Conservation (phyloP, 2,797 vertebrate genomes). For the Xenops minutus region DNA sequence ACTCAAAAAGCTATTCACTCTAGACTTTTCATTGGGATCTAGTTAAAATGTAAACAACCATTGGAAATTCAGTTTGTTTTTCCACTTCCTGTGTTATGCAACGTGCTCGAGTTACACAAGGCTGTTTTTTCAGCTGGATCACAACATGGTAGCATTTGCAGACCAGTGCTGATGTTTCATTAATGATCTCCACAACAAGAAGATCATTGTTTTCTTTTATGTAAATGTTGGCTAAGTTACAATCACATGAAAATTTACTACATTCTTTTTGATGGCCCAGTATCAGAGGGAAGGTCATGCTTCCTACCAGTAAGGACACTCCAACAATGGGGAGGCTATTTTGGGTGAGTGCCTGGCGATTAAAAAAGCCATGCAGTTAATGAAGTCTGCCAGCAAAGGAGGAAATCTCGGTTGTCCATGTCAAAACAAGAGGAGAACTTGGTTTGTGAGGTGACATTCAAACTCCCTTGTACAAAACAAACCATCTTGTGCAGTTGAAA, state of each 20-base stretch:
- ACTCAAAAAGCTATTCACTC: neutral
- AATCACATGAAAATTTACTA: conserved; percentile 42
- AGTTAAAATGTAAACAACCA: conserved; percentile 23
- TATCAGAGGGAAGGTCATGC: conserved; percentile 16
- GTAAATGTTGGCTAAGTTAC: conserved; percentile 42
- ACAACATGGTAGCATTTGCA: conserved; percentile 46
- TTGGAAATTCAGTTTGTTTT: conserved; percentile 46
- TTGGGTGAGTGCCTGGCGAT: neutral
- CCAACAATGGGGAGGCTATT: neutral
- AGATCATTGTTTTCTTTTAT: conserved; percentile 54
- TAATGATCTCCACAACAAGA: conserved; percentile 64
- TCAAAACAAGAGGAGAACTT: neutral
- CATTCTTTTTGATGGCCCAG: neutral
- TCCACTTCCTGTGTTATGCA: conserved; percentile 44
- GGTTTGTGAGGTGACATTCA: neutral
- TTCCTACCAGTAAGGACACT: conserved; percentile 5
- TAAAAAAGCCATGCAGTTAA: neutral
- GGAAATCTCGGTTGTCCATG: neutral
- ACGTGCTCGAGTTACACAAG: neutral
- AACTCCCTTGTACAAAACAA: neutral
- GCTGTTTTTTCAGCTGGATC: conserved; percentile 61
- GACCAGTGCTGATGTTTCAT: conserved; percentile 53
- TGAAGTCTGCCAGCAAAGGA: conserved; percentile 1
- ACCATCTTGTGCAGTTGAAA: neutral
- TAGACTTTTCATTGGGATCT: neutral